Evolutionary conservation across 2,888 invertebrate genomes (phyloP).

Genomic region (Metellina segmentata): DNA sequence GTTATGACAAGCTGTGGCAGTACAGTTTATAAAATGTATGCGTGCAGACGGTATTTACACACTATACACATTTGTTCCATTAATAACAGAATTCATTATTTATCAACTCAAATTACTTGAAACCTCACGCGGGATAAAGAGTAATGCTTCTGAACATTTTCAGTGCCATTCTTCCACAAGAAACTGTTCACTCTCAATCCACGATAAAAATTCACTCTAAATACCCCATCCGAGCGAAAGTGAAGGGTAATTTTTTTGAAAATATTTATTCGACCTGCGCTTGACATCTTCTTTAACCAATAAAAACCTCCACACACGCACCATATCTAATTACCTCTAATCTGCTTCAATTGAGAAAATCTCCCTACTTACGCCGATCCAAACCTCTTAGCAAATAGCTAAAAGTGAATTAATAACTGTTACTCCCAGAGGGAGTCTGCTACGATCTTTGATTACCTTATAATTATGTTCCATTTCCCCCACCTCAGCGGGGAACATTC

Average conservation of each 20-base stretch:
- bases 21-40: too few species aligned
- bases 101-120: too few species aligned
- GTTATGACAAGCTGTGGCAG: too few species aligned
- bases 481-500: constrained; percentile 38
- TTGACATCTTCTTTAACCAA: constrained; percentile 8
- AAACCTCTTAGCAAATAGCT: constrained; percentile 22
- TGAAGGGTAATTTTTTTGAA: neutral
- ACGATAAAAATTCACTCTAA: neutral
- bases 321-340: constrained; percentile 48
- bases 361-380: constrained; percentile 15
- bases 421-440: constrained; percentile 31
- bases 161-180: neutral
- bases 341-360: constrained; percentile 42
- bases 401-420: constrained; percentile 59
- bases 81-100: too few species aligned
- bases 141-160: too few species aligned
- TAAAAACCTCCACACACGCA: neutral
- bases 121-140: too few species aligned
- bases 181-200: neutral
- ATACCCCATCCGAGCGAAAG: neutral
- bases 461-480: constrained; percentile 55
- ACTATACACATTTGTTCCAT: too few species aligned
- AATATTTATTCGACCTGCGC: constrained; percentile 2
- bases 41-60: too few species aligned
- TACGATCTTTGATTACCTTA: constrained; percentile 56